A percentile compares a stretch with the other conserved stretches of the same genome.
phyloP scores from a whole-genome alignment of 2,888 invertebrate species.

The Argyra leucocephala region DNA sequence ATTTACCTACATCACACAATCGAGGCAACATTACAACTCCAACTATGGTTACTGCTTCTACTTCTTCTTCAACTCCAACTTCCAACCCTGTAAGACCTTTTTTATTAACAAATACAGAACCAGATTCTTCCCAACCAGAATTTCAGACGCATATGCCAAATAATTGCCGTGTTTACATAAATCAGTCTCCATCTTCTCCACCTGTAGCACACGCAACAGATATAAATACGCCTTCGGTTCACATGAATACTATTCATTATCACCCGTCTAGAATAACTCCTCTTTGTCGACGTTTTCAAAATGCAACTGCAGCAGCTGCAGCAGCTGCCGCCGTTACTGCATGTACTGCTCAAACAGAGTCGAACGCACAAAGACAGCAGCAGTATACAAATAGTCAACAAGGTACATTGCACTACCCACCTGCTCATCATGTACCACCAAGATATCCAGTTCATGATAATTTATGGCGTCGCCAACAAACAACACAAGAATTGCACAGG shows the following conservation, averaged over 20 bases:
- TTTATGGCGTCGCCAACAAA: conserved; percentile 65
- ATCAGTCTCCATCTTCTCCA: conserved; percentile 12
- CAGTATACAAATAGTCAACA: conserved; percentile 7
- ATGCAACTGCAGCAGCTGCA: conserved; percentile 22
- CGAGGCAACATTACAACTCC: neutral
- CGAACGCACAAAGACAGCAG: conserved; percentile 10
- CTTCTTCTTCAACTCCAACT: conserved; percentile 9
- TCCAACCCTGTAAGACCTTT: neutral
- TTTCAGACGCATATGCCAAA: neutral
- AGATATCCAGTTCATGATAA: conserved; percentile 66
- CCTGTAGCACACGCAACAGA: neutral
- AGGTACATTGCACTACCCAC: conserved; percentile 14
- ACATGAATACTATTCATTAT: neutral
- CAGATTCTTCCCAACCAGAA: conserved; percentile 11
- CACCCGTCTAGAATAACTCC: neutral
- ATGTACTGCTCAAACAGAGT: conserved; percentile 17
- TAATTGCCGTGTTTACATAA: neutral
- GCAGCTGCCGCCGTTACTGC: conserved; percentile 21
- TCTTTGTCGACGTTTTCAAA: neutral
- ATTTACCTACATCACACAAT: conserved; percentile 8
- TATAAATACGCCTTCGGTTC: neutral
- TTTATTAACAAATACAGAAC: conserved; percentile 8
- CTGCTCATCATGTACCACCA: conserved; percentile 42
- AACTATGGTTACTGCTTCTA: conserved; percentile 11
- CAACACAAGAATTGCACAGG: conserved; percentile 51